Evolutionary conservation across 2,797 vertebrate genomes (phyloP).

Genomic region (Octomys mimax): DNA sequence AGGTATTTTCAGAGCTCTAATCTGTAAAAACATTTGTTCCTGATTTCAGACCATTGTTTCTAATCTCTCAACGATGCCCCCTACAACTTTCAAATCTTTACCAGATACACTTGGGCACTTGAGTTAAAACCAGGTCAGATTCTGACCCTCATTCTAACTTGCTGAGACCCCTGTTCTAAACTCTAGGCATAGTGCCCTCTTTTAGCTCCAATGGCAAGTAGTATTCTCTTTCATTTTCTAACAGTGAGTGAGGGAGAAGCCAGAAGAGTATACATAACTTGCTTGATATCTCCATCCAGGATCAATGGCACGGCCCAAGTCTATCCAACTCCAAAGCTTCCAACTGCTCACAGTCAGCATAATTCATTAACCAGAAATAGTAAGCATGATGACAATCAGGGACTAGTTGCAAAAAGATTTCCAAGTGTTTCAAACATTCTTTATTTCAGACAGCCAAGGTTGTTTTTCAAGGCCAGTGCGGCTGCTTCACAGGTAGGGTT

Average conservation of each 20-base stretch:
- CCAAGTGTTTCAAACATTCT: not conserved
- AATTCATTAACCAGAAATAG: slow-evolving; percentile 33
- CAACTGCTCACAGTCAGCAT: not conserved
- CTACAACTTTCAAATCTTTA: not conserved
- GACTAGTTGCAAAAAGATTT: not conserved
- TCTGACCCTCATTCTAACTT: not conserved
- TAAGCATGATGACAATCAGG: not conserved
- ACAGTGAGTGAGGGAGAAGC: not conserved
- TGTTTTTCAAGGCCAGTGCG: not conserved
- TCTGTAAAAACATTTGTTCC: not conserved
- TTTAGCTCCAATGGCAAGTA: not conserved
- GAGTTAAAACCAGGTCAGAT: not conserved
- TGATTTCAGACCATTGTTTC: not conserved
- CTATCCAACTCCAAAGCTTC: not conserved
- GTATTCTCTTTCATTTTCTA: slow-evolving; percentile 35
- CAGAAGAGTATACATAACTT: not conserved
- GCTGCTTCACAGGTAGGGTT: not conserved
- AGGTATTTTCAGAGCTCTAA: not conserved
- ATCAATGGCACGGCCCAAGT: not conserved
- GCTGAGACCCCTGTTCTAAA: not conserved
- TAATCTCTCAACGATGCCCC: not conserved
- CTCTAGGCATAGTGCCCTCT: not conserved
- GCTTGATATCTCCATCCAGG: not conserved
- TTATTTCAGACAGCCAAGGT: slow-evolving; percentile 9
- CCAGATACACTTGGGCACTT: not conserved